Evolutionary conservation across 2,113 vertebrate species (phyloP).

Genomic region (Paramisgurnus dabryanus): DNA sequence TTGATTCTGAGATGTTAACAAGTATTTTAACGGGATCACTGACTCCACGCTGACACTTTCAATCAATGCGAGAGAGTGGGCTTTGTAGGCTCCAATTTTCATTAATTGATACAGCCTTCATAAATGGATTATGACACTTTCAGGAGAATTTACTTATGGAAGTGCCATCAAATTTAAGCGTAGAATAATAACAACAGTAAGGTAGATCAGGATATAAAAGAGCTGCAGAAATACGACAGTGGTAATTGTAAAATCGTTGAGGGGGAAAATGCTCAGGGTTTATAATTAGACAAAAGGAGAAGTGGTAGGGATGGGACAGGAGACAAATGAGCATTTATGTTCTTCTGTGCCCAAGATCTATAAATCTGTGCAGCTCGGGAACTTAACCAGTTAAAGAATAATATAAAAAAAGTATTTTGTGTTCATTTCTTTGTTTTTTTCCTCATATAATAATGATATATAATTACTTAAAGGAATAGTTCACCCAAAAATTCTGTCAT

Average conservation of each 20-base stretch:
- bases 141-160: conserved; percentile 69
- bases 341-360: background rate
- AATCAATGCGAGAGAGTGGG: conserved; percentile 77
- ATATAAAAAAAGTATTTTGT: background rate
- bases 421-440: no score
- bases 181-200: conserved; percentile 81
- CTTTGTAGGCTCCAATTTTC: conserved; percentile 82
- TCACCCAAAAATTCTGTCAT: no score
- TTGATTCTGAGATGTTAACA: conserved; percentile 75
- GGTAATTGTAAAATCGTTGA: conserved; percentile 76
- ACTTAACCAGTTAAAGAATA: background rate
- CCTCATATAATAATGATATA: no score
- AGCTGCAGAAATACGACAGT: conserved; percentile 72
- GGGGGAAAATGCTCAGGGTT: conserved; percentile 74
- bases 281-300: conserved; percentile 73
- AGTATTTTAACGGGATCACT: conserved; percentile 72
- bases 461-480: no score
- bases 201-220: conserved; percentile 70
- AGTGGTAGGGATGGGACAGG: conserved; percentile 52
- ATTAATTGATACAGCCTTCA: conserved; percentile 86
- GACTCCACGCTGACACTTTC: conserved; percentile 76
- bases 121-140: conserved; percentile 82
- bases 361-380: background rate
- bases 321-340: conserved; percentile 47
- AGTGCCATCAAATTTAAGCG: conserved; percentile 76